phyloP scores from a whole-genome alignment of 2,888 invertebrate species.

The Macaria liturata region DNA sequence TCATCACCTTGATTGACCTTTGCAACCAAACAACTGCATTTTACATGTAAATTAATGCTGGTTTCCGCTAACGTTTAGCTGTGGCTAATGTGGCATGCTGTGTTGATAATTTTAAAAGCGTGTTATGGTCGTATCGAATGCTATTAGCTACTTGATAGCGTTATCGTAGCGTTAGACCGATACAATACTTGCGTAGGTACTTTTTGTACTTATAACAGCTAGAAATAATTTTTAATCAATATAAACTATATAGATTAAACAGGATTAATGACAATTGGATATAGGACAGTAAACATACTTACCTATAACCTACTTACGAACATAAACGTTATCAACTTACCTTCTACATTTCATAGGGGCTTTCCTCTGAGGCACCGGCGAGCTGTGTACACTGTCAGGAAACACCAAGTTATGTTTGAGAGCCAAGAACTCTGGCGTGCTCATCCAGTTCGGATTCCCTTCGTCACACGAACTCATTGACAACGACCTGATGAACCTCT shows the following conservation, averaged over 20 bases:
- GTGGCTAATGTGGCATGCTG: background rate
- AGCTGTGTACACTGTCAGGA: conserved; percentile 91
- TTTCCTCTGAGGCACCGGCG: conserved; percentile 87
- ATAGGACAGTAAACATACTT: too few species aligned
- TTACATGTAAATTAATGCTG: conserved; percentile 7
- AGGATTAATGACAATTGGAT: too few species aligned
- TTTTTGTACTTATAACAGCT: too few species aligned
- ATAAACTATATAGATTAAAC: too few species aligned
- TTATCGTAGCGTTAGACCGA: conserved; percentile 8
- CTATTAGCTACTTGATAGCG: conserved; percentile 6
- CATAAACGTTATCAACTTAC: conserved; percentile 47
- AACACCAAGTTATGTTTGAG: conserved; percentile 91
- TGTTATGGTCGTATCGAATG: conserved; percentile 3
- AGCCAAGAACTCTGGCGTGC: conserved; percentile 90
- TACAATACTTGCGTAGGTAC: too few species aligned
- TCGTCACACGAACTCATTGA: conserved; percentile 88
- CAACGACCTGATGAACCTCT: conserved; percentile 83
- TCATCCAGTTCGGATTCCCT: conserved; percentile 90
- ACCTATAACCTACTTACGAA: too few species aligned
- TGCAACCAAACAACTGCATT: conserved; percentile 1
- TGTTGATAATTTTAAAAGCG: background rate
- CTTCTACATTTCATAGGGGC: conserved; percentile 85
- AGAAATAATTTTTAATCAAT: too few species aligned
- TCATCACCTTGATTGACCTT: conserved; percentile 14
- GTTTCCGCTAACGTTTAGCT: background rate